Percentiles rank a stretch among this genome's conserved stretches.
phyloP scores from a whole-genome alignment of 2,888 invertebrate genomes.

The Thymelicus acteon region DNA sequence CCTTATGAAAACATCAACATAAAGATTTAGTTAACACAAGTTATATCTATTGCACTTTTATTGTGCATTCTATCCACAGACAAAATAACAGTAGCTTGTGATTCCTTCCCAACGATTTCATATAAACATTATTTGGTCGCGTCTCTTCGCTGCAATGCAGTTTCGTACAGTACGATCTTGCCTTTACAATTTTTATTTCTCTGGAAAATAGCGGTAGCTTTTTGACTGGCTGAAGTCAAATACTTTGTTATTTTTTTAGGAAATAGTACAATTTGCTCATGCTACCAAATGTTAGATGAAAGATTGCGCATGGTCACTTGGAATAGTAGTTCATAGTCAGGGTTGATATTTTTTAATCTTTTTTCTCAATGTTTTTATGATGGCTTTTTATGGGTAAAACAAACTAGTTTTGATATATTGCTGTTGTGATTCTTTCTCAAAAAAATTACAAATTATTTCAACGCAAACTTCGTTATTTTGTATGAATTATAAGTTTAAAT shows the following conservation, averaged over 20 bases:
- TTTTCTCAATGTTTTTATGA: too few relatives aligned
- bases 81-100: constrained; percentile 4
- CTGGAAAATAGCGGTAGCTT: background rate
- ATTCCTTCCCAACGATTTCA: constrained; percentile 8
- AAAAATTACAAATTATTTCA: too few relatives aligned
- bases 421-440: too few relatives aligned
- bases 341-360: background rate
- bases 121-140: constrained; percentile 2
- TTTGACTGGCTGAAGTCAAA: background rate
- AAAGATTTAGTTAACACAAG: too few relatives aligned
- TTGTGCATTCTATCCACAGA: background rate
- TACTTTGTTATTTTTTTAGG: background rate
- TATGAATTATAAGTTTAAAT: too few relatives aligned
- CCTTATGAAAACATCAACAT: too few relatives aligned
- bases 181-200: background rate
- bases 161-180: background rate
- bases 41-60: background rate
- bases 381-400: too few relatives aligned
- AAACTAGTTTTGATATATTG: too few relatives aligned
- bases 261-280: background rate
- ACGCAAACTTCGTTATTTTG: too few relatives aligned
- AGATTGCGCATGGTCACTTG: background rate
- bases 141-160: background rate
- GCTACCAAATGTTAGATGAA: background rate
- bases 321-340: background rate